A percentile compares a stretch with the other conserved stretches of the same genome.
Evolutionary conservation across 2,113 vertebrate species (phyloP).

Genomic region (Chaetura pelagica): DNA sequence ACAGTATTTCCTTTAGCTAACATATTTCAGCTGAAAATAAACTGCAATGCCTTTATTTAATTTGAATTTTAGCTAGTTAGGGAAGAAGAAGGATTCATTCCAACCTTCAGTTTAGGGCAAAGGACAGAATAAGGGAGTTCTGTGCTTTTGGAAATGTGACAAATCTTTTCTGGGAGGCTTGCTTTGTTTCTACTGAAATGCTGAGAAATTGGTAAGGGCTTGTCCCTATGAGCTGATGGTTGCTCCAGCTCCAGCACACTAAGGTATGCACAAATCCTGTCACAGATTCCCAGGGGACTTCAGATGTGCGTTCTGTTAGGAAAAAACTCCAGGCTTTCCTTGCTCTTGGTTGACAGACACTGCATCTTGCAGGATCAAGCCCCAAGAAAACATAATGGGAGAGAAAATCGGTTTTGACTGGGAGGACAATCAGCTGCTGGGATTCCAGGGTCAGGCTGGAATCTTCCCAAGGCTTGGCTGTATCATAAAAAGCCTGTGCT

Average conservation of each 20-base stretch:
- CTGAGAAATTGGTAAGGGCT: background rate
- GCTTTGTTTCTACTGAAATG: background rate
- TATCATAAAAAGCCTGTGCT: background rate
- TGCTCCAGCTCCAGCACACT: background rate
- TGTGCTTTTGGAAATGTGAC: background rate
- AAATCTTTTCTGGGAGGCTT: background rate
- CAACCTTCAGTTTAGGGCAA: background rate
- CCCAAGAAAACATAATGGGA: background rate
- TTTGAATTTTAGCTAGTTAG: background rate
- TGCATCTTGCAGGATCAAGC: background rate
- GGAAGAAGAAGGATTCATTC: background rate
- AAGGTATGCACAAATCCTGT: background rate
- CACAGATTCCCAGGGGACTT: background rate
- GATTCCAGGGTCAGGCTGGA: background rate
- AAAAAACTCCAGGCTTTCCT: background rate
- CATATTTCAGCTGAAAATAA: background rate
- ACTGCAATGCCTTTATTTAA: background rate
- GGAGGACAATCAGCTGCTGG: background rate
- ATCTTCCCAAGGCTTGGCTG: background rate
- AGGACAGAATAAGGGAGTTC: background rate
- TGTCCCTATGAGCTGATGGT: accelerated
- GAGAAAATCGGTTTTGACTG: background rate
- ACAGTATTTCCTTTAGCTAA: background rate
- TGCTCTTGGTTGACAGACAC: background rate
- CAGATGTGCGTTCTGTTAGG: background rate